A percentile compares a stretch with the other conserved stretches of the same genome.
phyloP scores from a whole-genome alignment of 2,888 invertebrate genomes.

The Aleiodes testaceus region DNA sequence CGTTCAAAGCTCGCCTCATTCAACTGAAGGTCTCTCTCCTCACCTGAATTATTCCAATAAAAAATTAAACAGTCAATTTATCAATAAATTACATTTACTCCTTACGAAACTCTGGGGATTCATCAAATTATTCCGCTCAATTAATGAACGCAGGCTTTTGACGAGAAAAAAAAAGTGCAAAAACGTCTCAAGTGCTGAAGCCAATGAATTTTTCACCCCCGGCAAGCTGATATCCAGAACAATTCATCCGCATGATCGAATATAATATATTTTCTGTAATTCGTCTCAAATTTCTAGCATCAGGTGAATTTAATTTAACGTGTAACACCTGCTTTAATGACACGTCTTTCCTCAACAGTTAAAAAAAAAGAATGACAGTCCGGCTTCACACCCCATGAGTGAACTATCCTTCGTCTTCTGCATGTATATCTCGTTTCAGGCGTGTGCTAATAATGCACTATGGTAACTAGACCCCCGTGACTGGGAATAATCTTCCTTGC shows the following conservation, averaged over 20 bases:
- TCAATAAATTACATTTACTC: constrained; percentile 13
- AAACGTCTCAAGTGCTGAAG: constrained; percentile 17
- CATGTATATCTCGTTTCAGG: constrained; percentile 27
- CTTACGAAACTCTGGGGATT: background rate
- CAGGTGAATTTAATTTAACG: constrained; percentile 23
- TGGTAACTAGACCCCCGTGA: constrained; percentile 57
- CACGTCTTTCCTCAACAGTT: too few relatives aligned
- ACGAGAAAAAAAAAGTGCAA: constrained; percentile 19
- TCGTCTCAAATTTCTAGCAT: constrained; percentile 24
- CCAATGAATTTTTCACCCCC: constrained; percentile 15
- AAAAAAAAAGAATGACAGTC: constrained; percentile 4
- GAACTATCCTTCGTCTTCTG: background rate
- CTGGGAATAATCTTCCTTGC: constrained; percentile 49
- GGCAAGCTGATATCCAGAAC: background rate
- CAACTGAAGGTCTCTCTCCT: constrained; percentile 82
- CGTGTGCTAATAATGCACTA: constrained; percentile 9
- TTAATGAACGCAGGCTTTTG: constrained; percentile 3
- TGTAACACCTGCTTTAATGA: constrained; percentile 3
- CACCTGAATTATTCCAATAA: constrained; percentile 75
- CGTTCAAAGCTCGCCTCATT: constrained; percentile 80
- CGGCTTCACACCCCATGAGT: constrained; percentile 5
- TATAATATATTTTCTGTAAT: constrained; percentile 7
- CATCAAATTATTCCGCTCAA: constrained; percentile 24
- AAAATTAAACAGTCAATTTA: background rate
- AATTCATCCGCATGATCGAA: constrained; percentile 14